These are phyloP conservation scores for Ectemnius lituratus DNA, from an alignment of 2,888 invertebrate species.

Conservation along the genomic window DNA sequence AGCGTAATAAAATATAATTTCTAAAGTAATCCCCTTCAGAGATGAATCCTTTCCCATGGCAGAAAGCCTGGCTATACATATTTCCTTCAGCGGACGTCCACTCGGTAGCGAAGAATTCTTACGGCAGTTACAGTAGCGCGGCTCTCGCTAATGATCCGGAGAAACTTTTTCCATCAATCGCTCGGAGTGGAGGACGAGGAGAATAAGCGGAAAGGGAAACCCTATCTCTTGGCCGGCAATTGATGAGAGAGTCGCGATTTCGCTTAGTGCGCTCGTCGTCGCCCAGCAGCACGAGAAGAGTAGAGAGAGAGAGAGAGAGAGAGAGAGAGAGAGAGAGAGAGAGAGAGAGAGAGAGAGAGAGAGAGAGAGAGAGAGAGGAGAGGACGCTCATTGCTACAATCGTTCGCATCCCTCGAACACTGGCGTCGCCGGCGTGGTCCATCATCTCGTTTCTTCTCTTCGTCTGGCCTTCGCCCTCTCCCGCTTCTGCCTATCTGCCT, in stretches of 20 bases:
- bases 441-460: neutral
- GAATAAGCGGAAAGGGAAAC: slow-evolving; percentile 7
- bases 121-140: too few relatives aligned
- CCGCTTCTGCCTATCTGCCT: neutral
- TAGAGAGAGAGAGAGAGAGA: too few relatives aligned
- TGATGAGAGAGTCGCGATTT: slow-evolving; percentile 9
- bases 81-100: too few relatives aligned
- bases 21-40: too few relatives aligned
- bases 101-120: too few relatives aligned
- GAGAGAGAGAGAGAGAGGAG: too few relatives aligned
- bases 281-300: neutral
- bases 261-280: slow-evolving; percentile 5
- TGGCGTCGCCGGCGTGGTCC: slow-evolving; percentile 1
- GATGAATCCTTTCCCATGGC: too few relatives aligned
- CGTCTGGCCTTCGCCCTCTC: neutral
- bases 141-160: slow-evolving; percentile 1
- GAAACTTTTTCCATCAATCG: slow-evolving; percentile 6
- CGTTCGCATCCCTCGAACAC: slow-evolving; percentile 1
- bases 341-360: too few relatives aligned
- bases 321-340: too few relatives aligned
- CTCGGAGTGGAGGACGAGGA: neutral
- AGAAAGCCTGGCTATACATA: too few relatives aligned
- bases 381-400: slow-evolving; percentile 1
- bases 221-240: slow-evolving; percentile 7
- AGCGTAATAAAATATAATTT: too few relatives aligned